Conservation (phyloP, 2,113 vertebrate genomes). For the Thomomys bottae region DNA sequence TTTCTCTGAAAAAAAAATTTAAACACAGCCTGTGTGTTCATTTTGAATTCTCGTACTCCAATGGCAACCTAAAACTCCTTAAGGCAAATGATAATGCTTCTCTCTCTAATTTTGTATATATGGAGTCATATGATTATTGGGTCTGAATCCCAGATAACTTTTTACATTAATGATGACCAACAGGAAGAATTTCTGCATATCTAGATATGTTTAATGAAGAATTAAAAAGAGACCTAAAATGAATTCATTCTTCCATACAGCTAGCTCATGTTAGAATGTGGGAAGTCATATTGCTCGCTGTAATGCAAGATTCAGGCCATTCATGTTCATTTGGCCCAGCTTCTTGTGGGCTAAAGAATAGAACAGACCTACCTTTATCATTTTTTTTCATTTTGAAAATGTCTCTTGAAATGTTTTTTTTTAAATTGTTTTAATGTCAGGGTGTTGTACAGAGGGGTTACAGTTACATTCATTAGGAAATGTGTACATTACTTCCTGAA, state of each 20-base stretch:
- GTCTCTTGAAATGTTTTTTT: too few relatives aligned
- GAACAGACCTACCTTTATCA: neutral
- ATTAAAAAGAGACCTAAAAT: neutral
- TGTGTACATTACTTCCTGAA: too few relatives aligned
- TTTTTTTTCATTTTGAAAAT: too few relatives aligned
- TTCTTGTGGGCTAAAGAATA: neutral
- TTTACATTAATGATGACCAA: neutral
- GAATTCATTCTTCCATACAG: neutral
- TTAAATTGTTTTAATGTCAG: too few relatives aligned
- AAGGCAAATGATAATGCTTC: neutral
- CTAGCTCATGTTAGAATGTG: neutral
- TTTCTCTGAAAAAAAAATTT: neutral
- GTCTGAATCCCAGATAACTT: neutral
- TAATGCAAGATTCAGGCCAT: neutral
- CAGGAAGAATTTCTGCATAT: neutral
- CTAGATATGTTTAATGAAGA: neutral
- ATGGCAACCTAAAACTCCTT: neutral
- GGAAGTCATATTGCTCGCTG: neutral
- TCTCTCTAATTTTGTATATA: neutral
- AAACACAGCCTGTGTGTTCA: neutral
- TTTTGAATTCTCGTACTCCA: constrained; percentile 8
- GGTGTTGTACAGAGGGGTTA: too few relatives aligned
- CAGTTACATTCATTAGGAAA: too few relatives aligned
- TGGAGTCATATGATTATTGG: neutral
- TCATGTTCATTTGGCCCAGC: neutral